Evolutionary conservation across 2,888 invertebrate genomes (phyloP).

Genomic region (Ennomos quercinarius): DNA sequence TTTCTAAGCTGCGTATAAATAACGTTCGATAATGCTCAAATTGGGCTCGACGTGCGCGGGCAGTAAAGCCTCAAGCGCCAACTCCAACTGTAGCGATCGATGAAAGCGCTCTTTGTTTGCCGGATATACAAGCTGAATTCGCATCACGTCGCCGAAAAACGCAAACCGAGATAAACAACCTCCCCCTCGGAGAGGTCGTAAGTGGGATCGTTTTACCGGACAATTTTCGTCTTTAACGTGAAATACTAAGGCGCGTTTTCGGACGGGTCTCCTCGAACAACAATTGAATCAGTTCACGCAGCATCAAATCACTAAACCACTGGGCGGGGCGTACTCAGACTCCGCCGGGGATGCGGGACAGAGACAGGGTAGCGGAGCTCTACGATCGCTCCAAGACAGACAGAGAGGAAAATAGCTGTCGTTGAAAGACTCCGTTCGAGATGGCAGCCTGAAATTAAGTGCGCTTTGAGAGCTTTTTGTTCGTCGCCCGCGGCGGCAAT

Average conservation of each 20-base stretch:
- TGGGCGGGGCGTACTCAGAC: constrained; percentile 83
- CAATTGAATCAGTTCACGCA: constrained; percentile 86
- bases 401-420: constrained; percentile 67
- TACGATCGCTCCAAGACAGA: constrained; percentile 54
- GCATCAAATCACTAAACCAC: constrained; percentile 86
- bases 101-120: constrained; percentile 79
- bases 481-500: constrained; percentile 72
- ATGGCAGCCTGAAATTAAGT: constrained; percentile 76
- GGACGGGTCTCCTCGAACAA: constrained; percentile 67
- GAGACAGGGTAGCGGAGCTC: constrained; percentile 67
- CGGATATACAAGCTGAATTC: constrained; percentile 83
- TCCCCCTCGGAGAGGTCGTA: constrained; percentile 78
- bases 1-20: constrained; percentile 81
- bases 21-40: constrained; percentile 78
- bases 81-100: constrained; percentile 71
- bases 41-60: constrained; percentile 56
- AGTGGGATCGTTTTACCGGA: constrained; percentile 78
- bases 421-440: constrained; percentile 66
- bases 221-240: constrained; percentile 82
- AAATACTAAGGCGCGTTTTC: constrained; percentile 78
- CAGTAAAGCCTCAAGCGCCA: constrained; percentile 69
- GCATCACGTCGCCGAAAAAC: constrained; percentile 84
- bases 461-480: constrained; percentile 78
- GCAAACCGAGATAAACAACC: constrained; percentile 84
- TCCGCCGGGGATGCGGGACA: constrained; percentile 78